A percentile compares a stretch with the other conserved stretches of the same genome.
These are phyloP conservation scores for Castor canadensis DNA, from an alignment of 2,113 vertebrate species.

Conservation along the genomic window DNA sequence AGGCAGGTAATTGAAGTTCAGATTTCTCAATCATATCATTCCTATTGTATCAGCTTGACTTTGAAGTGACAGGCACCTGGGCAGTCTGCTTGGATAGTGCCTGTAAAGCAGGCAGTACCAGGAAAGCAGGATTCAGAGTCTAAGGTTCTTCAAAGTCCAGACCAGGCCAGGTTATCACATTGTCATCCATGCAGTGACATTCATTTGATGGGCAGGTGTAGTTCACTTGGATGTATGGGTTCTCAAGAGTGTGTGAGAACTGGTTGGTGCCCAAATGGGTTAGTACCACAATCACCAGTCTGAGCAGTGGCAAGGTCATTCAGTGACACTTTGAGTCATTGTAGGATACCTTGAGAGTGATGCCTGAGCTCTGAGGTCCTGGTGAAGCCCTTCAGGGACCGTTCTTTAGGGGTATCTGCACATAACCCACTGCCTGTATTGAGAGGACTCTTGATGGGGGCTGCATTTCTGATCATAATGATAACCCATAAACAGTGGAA, in stretches of 20 bases:
- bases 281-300: too few species aligned
- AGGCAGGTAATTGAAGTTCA: not conserved
- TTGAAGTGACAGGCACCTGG: not conserved
- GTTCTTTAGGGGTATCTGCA: not conserved
- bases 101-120: not conserved
- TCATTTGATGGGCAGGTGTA: not conserved
- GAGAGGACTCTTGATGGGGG: fast-evolving
- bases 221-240: not conserved
- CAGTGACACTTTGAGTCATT: not conserved
- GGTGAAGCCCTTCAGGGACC: not conserved
- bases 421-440: not conserved
- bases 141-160: too few species aligned
- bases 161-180: not conserved
- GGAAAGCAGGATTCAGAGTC: not conserved
- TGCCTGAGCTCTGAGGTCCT: conserved; percentile 33
- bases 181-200: not conserved
- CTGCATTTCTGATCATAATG: not conserved
- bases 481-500: fast-evolving
- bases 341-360: not conserved
- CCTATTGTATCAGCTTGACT: not conserved
- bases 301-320: fast-evolving
- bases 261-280: not conserved
- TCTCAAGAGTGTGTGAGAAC: not conserved
- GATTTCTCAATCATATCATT: not conserved
- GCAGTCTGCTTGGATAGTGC: not conserved